Evolutionary conservation across 2,113 vertebrate species (phyloP).

Genomic region (Enhydra lutris): DNA sequence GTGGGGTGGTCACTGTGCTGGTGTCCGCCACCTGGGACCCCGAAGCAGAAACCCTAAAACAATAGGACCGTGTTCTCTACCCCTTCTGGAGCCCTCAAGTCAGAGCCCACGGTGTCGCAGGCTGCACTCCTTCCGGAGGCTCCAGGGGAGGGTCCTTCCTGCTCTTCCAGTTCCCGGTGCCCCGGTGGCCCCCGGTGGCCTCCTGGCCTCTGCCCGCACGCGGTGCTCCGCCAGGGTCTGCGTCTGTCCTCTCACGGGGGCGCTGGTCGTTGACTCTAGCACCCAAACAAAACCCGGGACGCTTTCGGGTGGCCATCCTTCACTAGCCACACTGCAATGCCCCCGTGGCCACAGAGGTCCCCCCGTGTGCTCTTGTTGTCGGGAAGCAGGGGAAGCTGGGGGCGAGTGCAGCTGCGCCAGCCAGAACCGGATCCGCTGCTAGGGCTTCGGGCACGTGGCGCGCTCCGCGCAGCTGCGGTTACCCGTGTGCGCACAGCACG

Average conservation of each 20-base stretch:
- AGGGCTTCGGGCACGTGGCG: background rate
- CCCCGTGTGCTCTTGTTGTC: background rate
- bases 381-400: background rate
- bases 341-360: too few species aligned
- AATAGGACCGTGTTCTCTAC: background rate
- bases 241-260: background rate
- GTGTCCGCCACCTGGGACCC: background rate
- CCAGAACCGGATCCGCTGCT: background rate
- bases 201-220: background rate
- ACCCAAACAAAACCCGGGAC: background rate
- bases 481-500: background rate
- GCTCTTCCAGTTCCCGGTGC: too few species aligned
- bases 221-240: background rate
- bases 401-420: background rate
- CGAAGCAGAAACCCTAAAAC: background rate
- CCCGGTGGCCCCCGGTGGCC: background rate
- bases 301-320: background rate
- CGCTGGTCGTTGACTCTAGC: background rate
- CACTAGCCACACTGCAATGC: background rate
- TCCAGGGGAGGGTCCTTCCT: background rate
- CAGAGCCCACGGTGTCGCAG: background rate
- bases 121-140: background rate
- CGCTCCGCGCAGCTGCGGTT: fast-evolving
- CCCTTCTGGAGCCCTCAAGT: background rate
- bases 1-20: background rate